A percentile compares a stretch with the other conserved stretches of the same genome.
Evolutionary conservation across 1,140 invertebrate species (phyloP).

Genomic region (Drosophila albomicans): DNA sequence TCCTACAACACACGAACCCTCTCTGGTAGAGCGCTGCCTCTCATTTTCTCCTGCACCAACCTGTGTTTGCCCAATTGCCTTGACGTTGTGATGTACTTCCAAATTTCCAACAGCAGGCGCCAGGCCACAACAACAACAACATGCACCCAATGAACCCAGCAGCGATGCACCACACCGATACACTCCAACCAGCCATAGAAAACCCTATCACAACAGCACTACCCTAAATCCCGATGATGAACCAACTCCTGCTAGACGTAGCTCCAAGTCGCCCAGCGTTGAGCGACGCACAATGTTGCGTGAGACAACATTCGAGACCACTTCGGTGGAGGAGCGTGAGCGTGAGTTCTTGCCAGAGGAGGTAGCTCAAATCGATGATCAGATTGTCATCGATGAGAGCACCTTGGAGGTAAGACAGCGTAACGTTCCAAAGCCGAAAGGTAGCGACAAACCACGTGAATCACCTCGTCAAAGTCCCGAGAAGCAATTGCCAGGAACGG

Average conservation of each 20-base stretch:
- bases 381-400: conserved; percentile 61
- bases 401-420: conserved; percentile 10
- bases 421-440: conserved; percentile 8
- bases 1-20: not conserved
- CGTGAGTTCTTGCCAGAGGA: conserved; percentile 49
- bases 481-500: not conserved
- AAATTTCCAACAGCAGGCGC: conserved; percentile 3
- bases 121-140: conserved; percentile 6
- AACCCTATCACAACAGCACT: conserved; percentile 34
- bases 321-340: conserved; percentile 15
- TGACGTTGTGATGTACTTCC: conserved; percentile 25
- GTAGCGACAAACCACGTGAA: conserved; percentile 29
- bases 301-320: conserved; percentile 67
- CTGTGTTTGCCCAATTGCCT: conserved; percentile 8
- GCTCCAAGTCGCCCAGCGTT: conserved; percentile 61
- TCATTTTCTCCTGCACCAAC: not conserved
- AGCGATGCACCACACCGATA: conserved; percentile 10
- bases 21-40: conserved; percentile 11
- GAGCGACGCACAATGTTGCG: conserved; percentile 59
- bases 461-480: conserved; percentile 18
- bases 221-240: conserved; percentile 9
- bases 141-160: not conserved
- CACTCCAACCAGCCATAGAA: conserved; percentile 40
- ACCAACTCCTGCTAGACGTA: conserved; percentile 40
- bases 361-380: conserved; percentile 50